Evolutionary conservation across 1,140 invertebrate species (phyloP).

Genomic region (Drosophila micromelanica): DNA sequence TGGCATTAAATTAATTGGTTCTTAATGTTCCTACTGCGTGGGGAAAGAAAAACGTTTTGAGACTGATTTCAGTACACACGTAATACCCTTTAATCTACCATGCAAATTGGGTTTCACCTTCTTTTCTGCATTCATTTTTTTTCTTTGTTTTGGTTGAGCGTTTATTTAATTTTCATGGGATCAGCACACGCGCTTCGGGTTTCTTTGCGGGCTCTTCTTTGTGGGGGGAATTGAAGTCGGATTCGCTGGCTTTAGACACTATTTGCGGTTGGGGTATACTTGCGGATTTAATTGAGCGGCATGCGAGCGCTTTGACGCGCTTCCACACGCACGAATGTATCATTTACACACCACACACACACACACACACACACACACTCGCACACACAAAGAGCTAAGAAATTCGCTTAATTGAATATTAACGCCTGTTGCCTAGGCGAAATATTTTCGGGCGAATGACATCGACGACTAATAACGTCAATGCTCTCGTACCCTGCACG

Average conservation of each 20-base stretch:
- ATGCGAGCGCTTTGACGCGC: conserved; percentile 40
- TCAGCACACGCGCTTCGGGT: conserved; percentile 36
- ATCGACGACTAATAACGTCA: conserved; percentile 27
- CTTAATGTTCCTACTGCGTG: background rate
- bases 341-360: conserved; percentile 10
- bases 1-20: background rate
- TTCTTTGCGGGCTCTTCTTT: background rate
- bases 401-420: conserved; percentile 52
- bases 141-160: background rate
- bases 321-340: conserved; percentile 33
- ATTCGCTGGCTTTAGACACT: conserved; percentile 19
- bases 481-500: background rate
- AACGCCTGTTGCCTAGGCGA: conserved; percentile 43
- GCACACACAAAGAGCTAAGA: background rate
- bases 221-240: conserved; percentile 13
- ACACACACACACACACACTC: background rate
- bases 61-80: background rate
- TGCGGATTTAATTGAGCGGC: conserved; percentile 48
- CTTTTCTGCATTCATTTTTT: background rate
- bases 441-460: conserved; percentile 41
- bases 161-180: conserved; percentile 41
- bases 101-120: conserved; percentile 15
- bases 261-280: conserved; percentile 19
- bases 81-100: conserved; percentile 3
- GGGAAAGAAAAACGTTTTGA: no score